Evolutionary conservation across 1,140 invertebrate species (phyloP), one percentile per base, ranked within the genome.

Genomic region (Pseudachorutes palmiensis): DNA sequence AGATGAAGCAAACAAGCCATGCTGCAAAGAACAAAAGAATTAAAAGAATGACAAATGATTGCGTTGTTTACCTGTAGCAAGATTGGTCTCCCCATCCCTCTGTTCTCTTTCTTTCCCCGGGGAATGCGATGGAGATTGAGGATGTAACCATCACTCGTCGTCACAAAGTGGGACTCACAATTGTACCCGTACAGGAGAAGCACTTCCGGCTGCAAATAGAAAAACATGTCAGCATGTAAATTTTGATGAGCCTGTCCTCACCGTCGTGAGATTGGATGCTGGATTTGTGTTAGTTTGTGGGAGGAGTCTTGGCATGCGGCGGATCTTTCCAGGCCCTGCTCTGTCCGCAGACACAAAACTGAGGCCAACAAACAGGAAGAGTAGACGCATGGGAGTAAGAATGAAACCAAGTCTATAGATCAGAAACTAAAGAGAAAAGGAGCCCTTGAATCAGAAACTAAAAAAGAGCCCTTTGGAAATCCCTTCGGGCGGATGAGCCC

Each of bases 41-140:
- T n/a, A n/a, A n/a, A 24, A 72, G 65, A 31, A 59, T 69, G n/a
- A 73, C 65, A 41, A 71, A 62, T 19, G 72, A 70, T 26, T 61
- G 51, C 16, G 49, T 45, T 16, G 22, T 32, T 31, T 49, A 24
- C 19, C 22, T 26, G 12, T 32, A 14, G 2, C 22, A 31, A 19
- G 24, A 2, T 9, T 59, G 64, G 24, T 62, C 66, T 58, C 62
- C n/a, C n/a, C n/a, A n/a, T n/a, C n/a, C n/a, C n/a, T n/a, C n/a
- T n/a, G n/a, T n/a, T n/a, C n/a, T n/a, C n/a, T n/a, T n/a, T n/a
- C n/a, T n/a, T 72, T 1, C 70, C 65, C 30, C 63, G 31, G 12
- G 73, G 73, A 48, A 74, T 72, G 1, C 73, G 64, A 57, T 74
- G 73, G 58, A 74, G 71, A 14, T 64, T 71, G 1, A 74, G 51